Evolutionary conservation across 2,113 vertebrate species (phyloP).

Genomic region (Ceyx cyanopectus): DNA sequence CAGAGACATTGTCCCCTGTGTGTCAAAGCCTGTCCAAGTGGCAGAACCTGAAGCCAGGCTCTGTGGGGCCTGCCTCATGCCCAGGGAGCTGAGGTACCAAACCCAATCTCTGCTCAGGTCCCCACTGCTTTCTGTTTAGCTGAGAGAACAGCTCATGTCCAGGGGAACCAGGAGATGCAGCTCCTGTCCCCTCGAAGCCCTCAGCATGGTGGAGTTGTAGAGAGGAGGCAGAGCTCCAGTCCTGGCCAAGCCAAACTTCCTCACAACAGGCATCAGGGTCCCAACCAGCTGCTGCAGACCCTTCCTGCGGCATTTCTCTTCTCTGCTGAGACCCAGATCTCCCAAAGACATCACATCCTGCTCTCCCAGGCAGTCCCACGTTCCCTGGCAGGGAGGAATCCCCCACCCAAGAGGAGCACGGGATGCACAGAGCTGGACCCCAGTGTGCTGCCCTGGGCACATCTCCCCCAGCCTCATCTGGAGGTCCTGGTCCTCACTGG

Average conservation of each 20-base stretch:
- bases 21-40: not conserved
- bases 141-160: not conserved
- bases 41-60: not conserved
- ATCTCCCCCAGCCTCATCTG: not conserved
- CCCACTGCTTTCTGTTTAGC: not conserved
- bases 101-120: not conserved
- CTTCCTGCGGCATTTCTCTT: not conserved
- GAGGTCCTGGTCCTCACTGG: not conserved
- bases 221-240: not conserved
- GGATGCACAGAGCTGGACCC: not conserved
- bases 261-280: rapidly evolving
- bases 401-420: not conserved
- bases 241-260: not conserved
- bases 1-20: not conserved
- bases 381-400: not conserved
- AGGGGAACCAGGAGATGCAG: not conserved
- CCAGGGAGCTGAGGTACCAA: not conserved
- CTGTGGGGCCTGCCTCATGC: rapidly evolving
- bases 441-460: not conserved
- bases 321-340: not conserved
- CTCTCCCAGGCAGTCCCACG: not conserved
- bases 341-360: not conserved
- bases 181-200: not conserved
- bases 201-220: not conserved
- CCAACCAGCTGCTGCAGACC: rapidly evolving